phyloP scores from a whole-genome alignment of 2,113 vertebrate species.

The Struthio camelus region DNA sequence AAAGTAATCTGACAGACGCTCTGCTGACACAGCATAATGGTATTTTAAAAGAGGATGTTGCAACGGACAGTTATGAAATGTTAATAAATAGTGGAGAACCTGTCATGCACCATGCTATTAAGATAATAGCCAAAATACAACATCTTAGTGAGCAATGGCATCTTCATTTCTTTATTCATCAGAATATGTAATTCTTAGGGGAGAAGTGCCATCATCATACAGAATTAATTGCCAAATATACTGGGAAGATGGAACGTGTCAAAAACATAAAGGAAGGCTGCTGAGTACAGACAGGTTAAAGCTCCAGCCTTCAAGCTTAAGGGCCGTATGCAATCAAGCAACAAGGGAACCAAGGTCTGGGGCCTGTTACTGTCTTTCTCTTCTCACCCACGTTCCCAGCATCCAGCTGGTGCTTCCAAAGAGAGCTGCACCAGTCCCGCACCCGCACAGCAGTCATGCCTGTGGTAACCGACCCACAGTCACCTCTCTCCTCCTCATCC shows the following conservation, averaged over 20 bases:
- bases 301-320: background rate
- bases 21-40: background rate
- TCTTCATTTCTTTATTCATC: background rate
- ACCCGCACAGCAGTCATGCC: background rate
- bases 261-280: background rate
- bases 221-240: background rate
- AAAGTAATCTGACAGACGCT: background rate
- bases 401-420: background rate
- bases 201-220: background rate
- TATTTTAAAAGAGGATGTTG: background rate
- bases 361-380: background rate
- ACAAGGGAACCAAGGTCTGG: background rate
- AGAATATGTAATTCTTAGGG: rapidly evolving
- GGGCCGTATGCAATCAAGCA: background rate
- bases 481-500: background rate
- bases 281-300: background rate
- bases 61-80: background rate
- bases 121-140: background rate
- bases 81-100: background rate
- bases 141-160: background rate
- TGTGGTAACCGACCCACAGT: background rate
- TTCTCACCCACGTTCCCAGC: background rate
- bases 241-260: background rate
- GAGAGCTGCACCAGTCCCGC: background rate
- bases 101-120: background rate